Evolutionary conservation across 2,888 invertebrate genomes (phyloP).

Genomic region (Icerya purchasi): DNA sequence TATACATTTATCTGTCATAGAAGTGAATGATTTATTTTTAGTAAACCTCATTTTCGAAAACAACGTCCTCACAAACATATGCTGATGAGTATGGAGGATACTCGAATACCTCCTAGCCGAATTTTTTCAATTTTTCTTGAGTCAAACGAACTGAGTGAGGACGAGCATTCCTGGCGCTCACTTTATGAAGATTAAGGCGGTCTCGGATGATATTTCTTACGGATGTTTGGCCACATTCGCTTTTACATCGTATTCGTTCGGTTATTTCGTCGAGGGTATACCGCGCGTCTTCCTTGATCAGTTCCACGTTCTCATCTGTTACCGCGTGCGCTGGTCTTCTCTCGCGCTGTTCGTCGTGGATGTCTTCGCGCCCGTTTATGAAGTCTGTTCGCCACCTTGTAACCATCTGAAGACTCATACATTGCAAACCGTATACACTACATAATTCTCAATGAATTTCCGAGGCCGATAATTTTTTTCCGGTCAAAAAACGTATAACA

Average conservation of each 20-base stretch:
- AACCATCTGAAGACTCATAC: no score
- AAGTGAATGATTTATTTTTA: no score
- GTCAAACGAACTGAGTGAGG: no score
- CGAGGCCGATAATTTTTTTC: slow-evolving; percentile 8
- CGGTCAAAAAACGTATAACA: slow-evolving; percentile 10
- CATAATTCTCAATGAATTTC: slow-evolving; percentile 11
- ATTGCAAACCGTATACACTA: slow-evolving; percentile 9
- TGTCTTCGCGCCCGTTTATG: neutral
- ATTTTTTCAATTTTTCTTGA: no score
- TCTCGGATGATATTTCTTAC: slow-evolving; percentile 10
- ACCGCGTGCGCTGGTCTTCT: neutral
- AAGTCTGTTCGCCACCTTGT: slow-evolving; percentile 5
- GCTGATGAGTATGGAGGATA: no score
- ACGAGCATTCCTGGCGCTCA: slow-evolving; percentile 14
- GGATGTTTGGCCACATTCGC: slow-evolving; percentile 3
- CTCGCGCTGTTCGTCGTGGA: slow-evolving; percentile 7
- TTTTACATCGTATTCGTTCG: neutral
- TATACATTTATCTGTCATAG: no score
- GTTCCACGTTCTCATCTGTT: neutral
- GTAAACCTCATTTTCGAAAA: no score
- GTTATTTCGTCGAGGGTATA: neutral
- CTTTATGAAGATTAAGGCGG: slow-evolving; percentile 9
- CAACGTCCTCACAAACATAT: no score
- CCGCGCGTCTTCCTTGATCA: slow-evolving; percentile 1
- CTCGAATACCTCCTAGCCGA: no score